Evolutionary conservation across 2,113 vertebrate species (phyloP), one percentile per base, ranked within the genome.

Genomic region (Carassius auratus): DNA sequence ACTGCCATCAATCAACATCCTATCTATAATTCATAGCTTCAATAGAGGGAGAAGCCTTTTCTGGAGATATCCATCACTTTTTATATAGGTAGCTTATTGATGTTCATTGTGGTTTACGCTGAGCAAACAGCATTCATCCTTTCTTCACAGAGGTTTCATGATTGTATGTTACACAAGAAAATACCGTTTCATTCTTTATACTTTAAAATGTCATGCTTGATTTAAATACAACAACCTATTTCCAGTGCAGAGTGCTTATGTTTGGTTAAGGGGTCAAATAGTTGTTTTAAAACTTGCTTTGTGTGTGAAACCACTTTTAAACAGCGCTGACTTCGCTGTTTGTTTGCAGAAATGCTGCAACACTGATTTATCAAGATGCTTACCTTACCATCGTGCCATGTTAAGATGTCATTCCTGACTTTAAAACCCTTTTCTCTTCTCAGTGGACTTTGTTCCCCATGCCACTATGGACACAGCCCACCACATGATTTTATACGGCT

Each of bases 391-490:
- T 76, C 21, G n/a, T 21, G 38, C 10, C 8, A 38, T 76, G 15
- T 17, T 61, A 36, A 14, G 9, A 23, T 26, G 9, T 45, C 3
- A 38, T 36, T 23, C 13, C 13, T 78, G 19, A 61, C 21, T 48
- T 38, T 3, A 79, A 79, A 9, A 5, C 52, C 8, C 57, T 66
- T 88, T 14, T 93, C 86, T 93, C 10, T 90, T 76, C 90, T 52
- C 94, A 99, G 98, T 99, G 95, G 97, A 99, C 94, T 99, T 99
- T 92, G 94, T 95, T 73, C 98, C 98, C 89, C 96, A 94, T 86
- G 98, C 97, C 90, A 98, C 93, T 86, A 99, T 99, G 98, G 95
- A 98, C 82, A 99, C 97, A 19, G 96, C 97, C 80, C 98, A 99
- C 89, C 98, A 99, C 89, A 98, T 99, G 98, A 91, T 99, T 30